Base-by-base conservation (phyloP, 2,113 vertebrate species). In the Ceuthmochares aereus region DNA sequence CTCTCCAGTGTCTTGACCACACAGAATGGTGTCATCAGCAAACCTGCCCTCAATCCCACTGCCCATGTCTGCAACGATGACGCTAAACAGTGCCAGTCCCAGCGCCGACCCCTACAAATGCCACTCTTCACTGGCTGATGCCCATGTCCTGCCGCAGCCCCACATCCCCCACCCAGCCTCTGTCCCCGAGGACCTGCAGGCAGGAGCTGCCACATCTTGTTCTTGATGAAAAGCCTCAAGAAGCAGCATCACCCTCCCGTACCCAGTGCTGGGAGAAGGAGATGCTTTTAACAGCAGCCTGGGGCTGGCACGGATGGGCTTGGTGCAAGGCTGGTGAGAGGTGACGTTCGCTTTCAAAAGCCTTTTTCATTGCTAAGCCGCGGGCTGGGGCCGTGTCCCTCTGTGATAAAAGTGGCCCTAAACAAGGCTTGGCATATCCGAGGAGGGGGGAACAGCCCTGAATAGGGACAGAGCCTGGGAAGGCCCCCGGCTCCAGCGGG, bases 281-380 rank as follows among this genome's bases (percentile, higher is more conserved):
- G 72, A 90, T 19, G 72, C 62, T 86, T 83, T 52, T 55, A 67
- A 69, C 11, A 43, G 62, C 79, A 94, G 55, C 18, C 59, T 12
- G 62, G 32, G 54, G 34, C 76, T 60, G 62, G 36, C 4, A 14
- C 5, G 12, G 77, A 66, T 45, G 86, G 49, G 60, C 63, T 49
- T 5, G 0, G 79, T 3, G 14, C 27, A 1, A 37, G 85, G 76
- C 75, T 62, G 4, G 21, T 13, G 77, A 79, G 74, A 87, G 59
- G 84, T 67, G 69, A 72, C 9, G 0, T 45, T 18, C 0, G 40
- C 82, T 90, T 91, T 94, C 92, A 88, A 95, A 97, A 87, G 92
- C 82, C 82, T 90, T 95, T 87, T 88, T 83, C 75, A 84, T 32
- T 2, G 62, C 88, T 96, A 95, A 97, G 96, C 87, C 1, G 26